Percentiles rank a stretch among this genome's conserved stretches.
Conservation (phyloP, 1,140 invertebrate species). For the Drosophila littoralis region DNA sequence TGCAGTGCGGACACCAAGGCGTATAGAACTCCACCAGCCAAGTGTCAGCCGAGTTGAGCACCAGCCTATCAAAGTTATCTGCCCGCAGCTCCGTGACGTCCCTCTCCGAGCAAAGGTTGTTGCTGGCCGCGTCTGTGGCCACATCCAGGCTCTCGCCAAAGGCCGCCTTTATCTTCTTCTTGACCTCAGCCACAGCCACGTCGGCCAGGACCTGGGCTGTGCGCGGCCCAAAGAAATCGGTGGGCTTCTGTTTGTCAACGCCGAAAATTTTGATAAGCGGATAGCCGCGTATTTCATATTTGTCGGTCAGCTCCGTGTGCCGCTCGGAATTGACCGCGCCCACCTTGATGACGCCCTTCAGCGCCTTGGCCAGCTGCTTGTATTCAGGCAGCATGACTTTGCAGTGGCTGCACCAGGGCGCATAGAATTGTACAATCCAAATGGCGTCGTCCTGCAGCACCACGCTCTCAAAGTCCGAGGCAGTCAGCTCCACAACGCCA, state of each 20-base stretch:
- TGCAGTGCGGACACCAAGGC: conserved; percentile 98
- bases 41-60: conserved; percentile 95
- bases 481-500: conserved; percentile 95
- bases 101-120: conserved; percentile 77
- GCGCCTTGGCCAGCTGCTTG: conserved; percentile 93
- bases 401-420: conserved; percentile 96
- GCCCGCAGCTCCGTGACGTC: conserved; percentile 97
- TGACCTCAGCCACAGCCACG: conserved; percentile 87
- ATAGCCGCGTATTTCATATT: conserved; percentile 95
- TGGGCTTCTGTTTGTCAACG: conserved; percentile 93
- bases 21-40: conserved; percentile 99
- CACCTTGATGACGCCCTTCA: conserved; percentile 96
- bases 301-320: conserved; percentile 91
- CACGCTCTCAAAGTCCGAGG: conserved; percentile 94
- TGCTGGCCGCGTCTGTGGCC: conserved; percentile 25
- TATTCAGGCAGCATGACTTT: conserved; percentile 93
- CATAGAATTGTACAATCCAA: conserved; percentile 96
- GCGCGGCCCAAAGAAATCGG: conserved; percentile 93
- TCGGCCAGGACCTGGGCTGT: conserved; percentile 94
- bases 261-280: conserved; percentile 99
- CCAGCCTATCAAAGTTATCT: conserved; percentile 95
- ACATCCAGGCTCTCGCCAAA: conserved; percentile 54
- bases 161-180: conserved; percentile 67
- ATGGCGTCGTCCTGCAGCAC: conserved; percentile 94
- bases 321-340: conserved; percentile 96